phyloP scores from a whole-genome alignment of 1,140 invertebrate species.

The Caenorhabditis elegans region DNA sequence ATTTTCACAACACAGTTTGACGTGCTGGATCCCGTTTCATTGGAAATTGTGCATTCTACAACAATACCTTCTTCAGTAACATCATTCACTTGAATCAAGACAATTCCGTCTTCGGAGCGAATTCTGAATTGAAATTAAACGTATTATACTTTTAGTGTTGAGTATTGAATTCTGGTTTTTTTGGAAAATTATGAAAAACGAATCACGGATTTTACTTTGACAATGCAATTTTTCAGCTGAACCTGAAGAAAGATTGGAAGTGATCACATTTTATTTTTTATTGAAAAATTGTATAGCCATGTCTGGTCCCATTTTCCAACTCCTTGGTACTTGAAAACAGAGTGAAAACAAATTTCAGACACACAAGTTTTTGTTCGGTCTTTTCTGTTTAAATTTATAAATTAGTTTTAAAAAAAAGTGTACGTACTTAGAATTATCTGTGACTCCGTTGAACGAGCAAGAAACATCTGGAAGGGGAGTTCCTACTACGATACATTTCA shows the following conservation, averaged over 20 bases:
- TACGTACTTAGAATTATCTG: slow-evolving; percentile 13
- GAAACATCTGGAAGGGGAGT: neutral
- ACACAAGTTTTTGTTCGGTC: too few relatives aligned
- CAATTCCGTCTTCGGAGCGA: slow-evolving; percentile 31
- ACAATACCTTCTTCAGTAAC: neutral
- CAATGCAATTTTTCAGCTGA: too few relatives aligned
- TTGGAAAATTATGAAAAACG: too few relatives aligned
- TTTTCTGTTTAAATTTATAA: too few relatives aligned
- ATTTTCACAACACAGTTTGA: neutral
- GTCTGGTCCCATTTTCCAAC: too few relatives aligned
- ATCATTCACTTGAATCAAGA: slow-evolving; percentile 6
- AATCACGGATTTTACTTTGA: too few relatives aligned
- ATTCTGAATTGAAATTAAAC: neutral
- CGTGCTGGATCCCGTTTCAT: neutral
- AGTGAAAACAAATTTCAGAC: too few relatives aligned
- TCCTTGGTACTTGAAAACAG: too few relatives aligned
- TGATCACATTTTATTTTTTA: too few relatives aligned
- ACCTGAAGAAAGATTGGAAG: too few relatives aligned
- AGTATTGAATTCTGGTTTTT: too few relatives aligned
- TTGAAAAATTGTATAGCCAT: neutral
- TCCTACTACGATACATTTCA: slow-evolving; percentile 41
- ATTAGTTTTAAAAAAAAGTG: neutral
- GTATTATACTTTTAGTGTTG: too few relatives aligned
- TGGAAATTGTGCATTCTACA: neutral
- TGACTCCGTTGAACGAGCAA: neutral